phyloP scores from a whole-genome alignment of 2,113 vertebrate species.

The Psittacara wagleri region DNA sequence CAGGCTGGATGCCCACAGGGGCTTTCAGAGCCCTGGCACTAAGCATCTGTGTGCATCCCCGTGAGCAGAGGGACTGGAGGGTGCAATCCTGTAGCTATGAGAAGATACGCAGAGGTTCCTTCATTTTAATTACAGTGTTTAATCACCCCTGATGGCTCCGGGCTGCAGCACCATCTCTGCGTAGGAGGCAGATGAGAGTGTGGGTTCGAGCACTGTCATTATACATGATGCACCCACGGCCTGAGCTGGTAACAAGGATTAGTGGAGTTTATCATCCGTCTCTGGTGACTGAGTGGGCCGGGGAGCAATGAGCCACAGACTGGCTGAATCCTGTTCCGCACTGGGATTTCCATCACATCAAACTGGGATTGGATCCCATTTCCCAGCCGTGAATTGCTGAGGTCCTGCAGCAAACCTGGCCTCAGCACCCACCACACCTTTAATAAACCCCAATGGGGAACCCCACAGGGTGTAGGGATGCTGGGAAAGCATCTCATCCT shows the following conservation, averaged over 20 bases:
- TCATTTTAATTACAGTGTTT: neutral
- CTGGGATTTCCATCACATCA: neutral
- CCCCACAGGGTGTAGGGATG: neutral
- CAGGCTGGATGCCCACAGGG: neutral
- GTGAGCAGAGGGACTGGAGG: neutral
- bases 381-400: neutral
- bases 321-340: neutral
- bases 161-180: neutral
- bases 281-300: neutral
- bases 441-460: neutral
- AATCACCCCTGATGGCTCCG: neutral
- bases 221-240: neutral
- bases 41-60: neutral
- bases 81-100: fast-evolving
- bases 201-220: neutral
- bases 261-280: neutral
- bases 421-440: neutral
- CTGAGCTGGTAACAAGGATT: neutral
- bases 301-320: neutral
- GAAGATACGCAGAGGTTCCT: neutral
- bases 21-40: neutral
- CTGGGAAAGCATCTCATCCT: neutral
- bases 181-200: neutral
- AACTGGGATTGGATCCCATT: neutral
- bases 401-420: neutral